Conservation (phyloP, 2,113 vertebrate species). For the Globicephala melas region DNA sequence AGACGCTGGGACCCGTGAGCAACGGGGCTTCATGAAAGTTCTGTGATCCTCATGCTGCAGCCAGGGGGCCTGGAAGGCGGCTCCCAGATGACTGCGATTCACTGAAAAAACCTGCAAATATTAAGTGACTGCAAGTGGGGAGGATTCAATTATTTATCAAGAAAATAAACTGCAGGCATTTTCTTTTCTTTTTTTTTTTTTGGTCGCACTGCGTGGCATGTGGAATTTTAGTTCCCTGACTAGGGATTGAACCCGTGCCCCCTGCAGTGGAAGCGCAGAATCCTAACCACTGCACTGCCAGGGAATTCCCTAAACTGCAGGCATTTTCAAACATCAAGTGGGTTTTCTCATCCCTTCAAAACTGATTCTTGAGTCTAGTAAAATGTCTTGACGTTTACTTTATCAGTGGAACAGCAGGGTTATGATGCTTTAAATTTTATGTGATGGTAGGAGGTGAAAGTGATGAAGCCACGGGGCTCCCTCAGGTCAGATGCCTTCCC, state of each 20-base stretch:
- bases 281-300: background rate
- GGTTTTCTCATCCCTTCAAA: background rate
- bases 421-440: fast-evolving
- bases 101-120: background rate
- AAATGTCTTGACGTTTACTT: background rate
- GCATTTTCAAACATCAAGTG: background rate
- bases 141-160: background rate
- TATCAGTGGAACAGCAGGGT: fast-evolving
- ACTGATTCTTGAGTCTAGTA: background rate
- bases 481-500: fast-evolving
- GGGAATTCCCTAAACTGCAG: background rate
- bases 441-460: fast-evolving
- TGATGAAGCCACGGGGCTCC: background rate
- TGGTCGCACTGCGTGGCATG: fast-evolving
- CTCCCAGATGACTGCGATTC: fast-evolving
- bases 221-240: fast-evolving
- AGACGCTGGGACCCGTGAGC: fast-evolving
- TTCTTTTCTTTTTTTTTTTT: background rate
- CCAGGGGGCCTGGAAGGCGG: no score
- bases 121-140: background rate
- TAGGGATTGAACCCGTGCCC: background rate
- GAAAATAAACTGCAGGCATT: background rate
- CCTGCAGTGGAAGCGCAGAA: background rate
- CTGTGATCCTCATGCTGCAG: background rate
- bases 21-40: background rate